Base-by-base conservation (phyloP, 2,113 vertebrate species). In the Monopterus albus region DNA sequence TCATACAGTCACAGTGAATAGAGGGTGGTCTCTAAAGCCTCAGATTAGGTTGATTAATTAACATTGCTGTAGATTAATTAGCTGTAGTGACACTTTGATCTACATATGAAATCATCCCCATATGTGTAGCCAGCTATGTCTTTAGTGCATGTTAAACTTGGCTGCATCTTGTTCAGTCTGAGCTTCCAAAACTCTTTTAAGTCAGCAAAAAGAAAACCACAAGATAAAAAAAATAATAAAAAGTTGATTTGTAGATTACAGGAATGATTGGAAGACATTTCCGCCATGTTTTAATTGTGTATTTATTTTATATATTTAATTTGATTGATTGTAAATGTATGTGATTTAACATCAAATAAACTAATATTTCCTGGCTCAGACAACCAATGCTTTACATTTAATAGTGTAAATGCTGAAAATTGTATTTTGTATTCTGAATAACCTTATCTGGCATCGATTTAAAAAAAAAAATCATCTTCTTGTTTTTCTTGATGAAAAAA, bases 21-120 rank as follows among this genome's bases (percentile, higher is more conserved):
- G 65, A 80, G 80, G 75, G 76, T 82, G 78, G 85, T 82, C 79
- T 73, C 61, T 77, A 71, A 78, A 87, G 79, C 87, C 87, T 72
- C 62, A 69, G 90, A 85, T 92, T 89, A 82, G 88, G 72, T 80
- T 86, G 88, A 92, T 88, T 90, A 90, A 91, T 90, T 90, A 90
- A 88, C 67, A 79, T 38, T 85, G 87, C 87, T 92, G 79, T 64
- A 83, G 86, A 91, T 91, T 89, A 91, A 91, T 93, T 90, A 89
- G 84, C 84, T 74, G 77, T 80, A 63, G 75, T 70, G 39, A 78
- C 82, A 89, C 86, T 87, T 83, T 87, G 87, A 89, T 91, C 83
- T 79, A 71, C n/a, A n/a, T n/a, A n/a, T 76, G 53, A 86, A 91
- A 88, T 89, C 77, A 86, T 79, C 84, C 85, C 84, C 83, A 79